A percentile compares a stretch with the other conserved stretches of the same genome.
Evolutionary conservation across 2,888 invertebrate genomes (phyloP).

Genomic region (Idaea aversata): DNA sequence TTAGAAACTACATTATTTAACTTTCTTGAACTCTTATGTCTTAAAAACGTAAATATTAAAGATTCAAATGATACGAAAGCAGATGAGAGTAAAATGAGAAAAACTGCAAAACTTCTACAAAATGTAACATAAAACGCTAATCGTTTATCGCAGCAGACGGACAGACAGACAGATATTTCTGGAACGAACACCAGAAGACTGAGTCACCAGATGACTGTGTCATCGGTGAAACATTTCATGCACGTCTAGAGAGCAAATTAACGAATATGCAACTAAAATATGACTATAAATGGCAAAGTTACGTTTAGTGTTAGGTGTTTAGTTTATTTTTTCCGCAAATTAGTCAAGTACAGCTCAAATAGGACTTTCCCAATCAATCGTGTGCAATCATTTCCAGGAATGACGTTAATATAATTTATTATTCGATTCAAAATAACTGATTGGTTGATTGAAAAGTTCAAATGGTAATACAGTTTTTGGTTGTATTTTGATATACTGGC

Average conservation of each 20-base stretch:
- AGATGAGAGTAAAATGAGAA: background rate
- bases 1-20: no score
- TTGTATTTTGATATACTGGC: no score
- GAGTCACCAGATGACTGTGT: slow-evolving; percentile 52
- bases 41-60: no score
- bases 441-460: no score
- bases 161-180: slow-evolving; percentile 49
- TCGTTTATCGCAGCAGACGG: slow-evolving; percentile 23
- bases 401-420: no score
- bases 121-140: background rate
- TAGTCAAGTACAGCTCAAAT: no score
- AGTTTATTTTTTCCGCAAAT: background rate
- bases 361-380: no score
- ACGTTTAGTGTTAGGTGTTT: background rate
- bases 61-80: no score
- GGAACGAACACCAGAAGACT: slow-evolving; percentile 38
- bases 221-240: slow-evolving; percentile 27
- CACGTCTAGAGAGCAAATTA: background rate
- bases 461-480: no score
- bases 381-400: no score
- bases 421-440: no score
- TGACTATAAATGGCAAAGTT: background rate
- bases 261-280: background rate
- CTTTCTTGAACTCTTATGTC: no score
- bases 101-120: background rate